These are phyloP conservation scores for Drosophila pegasa DNA, from an alignment of 2,888 invertebrate genomes.

Conservation along the genomic window DNA sequence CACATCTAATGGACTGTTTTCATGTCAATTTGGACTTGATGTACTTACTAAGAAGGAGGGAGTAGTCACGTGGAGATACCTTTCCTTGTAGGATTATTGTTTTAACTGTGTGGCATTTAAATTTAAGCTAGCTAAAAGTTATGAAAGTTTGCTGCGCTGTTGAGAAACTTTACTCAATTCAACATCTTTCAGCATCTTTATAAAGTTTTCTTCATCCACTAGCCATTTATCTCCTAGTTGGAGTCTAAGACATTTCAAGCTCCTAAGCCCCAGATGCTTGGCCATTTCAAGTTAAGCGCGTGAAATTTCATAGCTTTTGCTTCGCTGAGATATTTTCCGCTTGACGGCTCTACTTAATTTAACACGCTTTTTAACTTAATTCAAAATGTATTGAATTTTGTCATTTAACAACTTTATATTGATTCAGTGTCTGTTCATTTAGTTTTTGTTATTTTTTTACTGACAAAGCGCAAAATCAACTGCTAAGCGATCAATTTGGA, in stretches of 20 bases:
- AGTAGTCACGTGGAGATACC: not conserved
- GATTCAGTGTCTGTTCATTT: slow-evolving; percentile 7
- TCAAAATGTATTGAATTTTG: not conserved
- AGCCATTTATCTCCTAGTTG: slow-evolving; percentile 8
- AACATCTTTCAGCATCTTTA: slow-evolving; percentile 7
- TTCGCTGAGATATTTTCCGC: slow-evolving; percentile 6
- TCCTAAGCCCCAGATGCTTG: slow-evolving; percentile 16
- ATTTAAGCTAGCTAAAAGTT: not conserved
- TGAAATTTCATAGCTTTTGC: slow-evolving; percentile 32
- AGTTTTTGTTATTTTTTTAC: not conserved
- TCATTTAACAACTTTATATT: not conserved
- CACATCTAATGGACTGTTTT: slow-evolving; percentile 10
- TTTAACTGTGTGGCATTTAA: not conserved
- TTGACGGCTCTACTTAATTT: slow-evolving; percentile 18
- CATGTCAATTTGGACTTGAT: not conserved
- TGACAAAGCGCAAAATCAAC: slow-evolving; percentile 15
- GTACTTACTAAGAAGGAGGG: not conserved
- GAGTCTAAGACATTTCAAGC: not conserved
- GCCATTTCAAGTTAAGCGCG: slow-evolving; percentile 37
- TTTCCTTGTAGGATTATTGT: not conserved
- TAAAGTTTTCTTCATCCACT: slow-evolving; percentile 8
- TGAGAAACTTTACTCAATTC: not conserved
- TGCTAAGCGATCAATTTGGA: slow-evolving; percentile 9
- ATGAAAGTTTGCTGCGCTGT: not conserved
- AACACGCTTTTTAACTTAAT: slow-evolving; percentile 5